Conservation (phyloP, 2,888 invertebrate genomes). For the Parapristionchus giblindavisi region DNA sequence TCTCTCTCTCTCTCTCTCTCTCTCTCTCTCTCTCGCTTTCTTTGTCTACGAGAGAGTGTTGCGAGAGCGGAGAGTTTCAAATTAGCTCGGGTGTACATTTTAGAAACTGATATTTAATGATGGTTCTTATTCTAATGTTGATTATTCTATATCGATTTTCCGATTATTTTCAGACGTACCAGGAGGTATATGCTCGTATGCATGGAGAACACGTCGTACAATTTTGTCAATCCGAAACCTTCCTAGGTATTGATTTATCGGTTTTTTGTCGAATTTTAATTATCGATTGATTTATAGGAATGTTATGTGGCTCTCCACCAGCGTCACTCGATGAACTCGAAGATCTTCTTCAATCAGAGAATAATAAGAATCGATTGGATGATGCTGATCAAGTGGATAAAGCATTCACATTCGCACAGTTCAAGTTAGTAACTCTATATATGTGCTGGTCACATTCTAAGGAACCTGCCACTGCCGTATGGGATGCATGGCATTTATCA, state of each 20-base stretch:
- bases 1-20: too few relatives aligned
- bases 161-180: slow-evolving; percentile 55
- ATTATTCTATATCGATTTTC: not conserved
- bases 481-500: too few relatives aligned
- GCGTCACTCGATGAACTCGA: slow-evolving; percentile 55
- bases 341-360: too few relatives aligned
- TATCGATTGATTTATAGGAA: slow-evolving; percentile 20
- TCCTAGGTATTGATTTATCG: slow-evolving; percentile 45
- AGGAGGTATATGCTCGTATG: slow-evolving; percentile 60
- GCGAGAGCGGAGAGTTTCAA: too few relatives aligned
- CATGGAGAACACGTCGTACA: slow-evolving; percentile 61
- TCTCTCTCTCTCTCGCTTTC: too few relatives aligned
- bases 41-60: too few relatives aligned
- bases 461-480: too few relatives aligned
- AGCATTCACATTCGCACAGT: slow-evolving; percentile 31
- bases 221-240: slow-evolving; percentile 68
- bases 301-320: slow-evolving; percentile 65
- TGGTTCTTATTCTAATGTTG: not conserved
- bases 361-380: too few relatives aligned
- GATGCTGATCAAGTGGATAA: too few relatives aligned
- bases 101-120: too few relatives aligned
- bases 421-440: slow-evolving; percentile 24
- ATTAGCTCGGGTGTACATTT: too few relatives aligned
- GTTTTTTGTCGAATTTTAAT: not conserved
- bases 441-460: too few relatives aligned